phyloP scores from a whole-genome alignment of 2,888 invertebrate genomes.

The Andrena praecox region DNA sequence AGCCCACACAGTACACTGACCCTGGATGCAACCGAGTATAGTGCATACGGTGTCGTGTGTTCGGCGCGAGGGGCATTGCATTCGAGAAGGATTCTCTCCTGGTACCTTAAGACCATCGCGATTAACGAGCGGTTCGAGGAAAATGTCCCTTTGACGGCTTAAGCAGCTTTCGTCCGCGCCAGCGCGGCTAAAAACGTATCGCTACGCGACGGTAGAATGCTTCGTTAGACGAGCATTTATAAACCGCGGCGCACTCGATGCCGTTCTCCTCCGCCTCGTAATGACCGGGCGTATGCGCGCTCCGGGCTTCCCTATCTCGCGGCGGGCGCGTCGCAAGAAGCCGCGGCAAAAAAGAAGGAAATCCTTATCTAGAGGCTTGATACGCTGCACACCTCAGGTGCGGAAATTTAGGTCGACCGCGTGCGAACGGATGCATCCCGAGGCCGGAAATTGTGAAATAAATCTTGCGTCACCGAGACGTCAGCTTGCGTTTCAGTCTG shows the following conservation, averaged over 20 bases:
- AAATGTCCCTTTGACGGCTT: conserved; percentile 61
- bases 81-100: conserved; percentile 46
- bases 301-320: not conserved
- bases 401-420: conserved; percentile 53
- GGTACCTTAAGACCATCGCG: conserved; percentile 58
- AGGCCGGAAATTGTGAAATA: conserved; percentile 58
- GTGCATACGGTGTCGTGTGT: conserved; percentile 61
- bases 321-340: not conserved
- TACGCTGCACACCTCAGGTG: conserved; percentile 15
- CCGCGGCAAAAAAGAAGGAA: conserved; percentile 9
- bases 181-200: conserved; percentile 10
- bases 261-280: not conserved
- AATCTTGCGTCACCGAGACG: conserved; percentile 45
- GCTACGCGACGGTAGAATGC: conserved; percentile 21
- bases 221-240: conserved; percentile 44
- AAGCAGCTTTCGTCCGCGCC: conserved; percentile 34
- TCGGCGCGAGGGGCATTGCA: conserved; percentile 60
- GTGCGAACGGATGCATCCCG: conserved; percentile 33
- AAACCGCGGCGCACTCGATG: not conserved
- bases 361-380: conserved; percentile 22
- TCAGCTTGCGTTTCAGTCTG: not conserved
- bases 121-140: conserved; percentile 67
- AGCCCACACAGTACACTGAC: conserved; percentile 78
- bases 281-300: not conserved
- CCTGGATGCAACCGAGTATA: conserved; percentile 73